Conservation (phyloP, 1,140 invertebrate species). For the Caerostris extrusa region DNA sequence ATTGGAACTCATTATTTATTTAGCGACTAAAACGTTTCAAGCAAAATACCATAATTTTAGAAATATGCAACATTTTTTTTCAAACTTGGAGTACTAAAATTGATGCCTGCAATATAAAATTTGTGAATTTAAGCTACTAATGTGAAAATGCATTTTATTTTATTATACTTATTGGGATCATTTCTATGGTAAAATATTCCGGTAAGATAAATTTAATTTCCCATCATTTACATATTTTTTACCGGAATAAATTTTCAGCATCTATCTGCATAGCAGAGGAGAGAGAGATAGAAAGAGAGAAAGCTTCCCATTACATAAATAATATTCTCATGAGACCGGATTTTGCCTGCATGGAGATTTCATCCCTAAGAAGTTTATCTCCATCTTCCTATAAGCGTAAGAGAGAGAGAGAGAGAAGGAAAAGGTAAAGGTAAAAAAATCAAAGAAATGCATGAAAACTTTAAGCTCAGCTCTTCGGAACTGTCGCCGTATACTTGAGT, state of each 20-base stretch:
- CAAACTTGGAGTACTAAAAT: no score
- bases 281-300: neutral
- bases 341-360: constrained; percentile 42
- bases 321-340: constrained; percentile 23
- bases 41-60: no score
- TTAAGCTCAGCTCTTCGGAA: constrained; percentile 68
- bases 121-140: no score
- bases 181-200: no score
- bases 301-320: constrained; percentile 21
- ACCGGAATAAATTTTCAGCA: neutral
- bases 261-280: neutral
- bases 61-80: no score
- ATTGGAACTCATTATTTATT: no score
- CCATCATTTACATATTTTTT: neutral
- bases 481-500: constrained; percentile 76
- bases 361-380: constrained; percentile 62
- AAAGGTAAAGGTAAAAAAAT: constrained; percentile 33
- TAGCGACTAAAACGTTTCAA: no score
- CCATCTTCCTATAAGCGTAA: constrained; percentile 34
- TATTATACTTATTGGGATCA: no score
- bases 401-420: neutral
- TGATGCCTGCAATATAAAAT: no score
- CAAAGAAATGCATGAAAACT: constrained; percentile 60
- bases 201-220: neutral
- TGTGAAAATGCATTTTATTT: no score